Conservation (phyloP, 2,113 vertebrate genomes). For the Phalacrocorax aristotelis region DNA sequence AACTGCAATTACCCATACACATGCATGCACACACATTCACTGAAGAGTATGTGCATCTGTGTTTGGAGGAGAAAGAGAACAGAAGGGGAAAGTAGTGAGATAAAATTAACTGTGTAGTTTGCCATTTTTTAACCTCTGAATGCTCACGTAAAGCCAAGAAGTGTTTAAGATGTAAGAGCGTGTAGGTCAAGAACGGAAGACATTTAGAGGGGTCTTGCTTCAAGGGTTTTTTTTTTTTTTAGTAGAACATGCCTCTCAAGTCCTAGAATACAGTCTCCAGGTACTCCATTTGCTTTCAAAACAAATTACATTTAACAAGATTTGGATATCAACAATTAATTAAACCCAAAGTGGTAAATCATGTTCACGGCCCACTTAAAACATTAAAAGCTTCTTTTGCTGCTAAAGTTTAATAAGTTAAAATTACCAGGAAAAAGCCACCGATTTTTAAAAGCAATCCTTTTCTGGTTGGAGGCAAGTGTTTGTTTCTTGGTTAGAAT, state of each 20-base stretch:
- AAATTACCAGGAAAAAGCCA: background rate
- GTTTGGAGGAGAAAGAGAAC: background rate
- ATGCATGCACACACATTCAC: background rate
- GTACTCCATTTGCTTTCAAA: constrained; percentile 27
- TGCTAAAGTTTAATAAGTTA: background rate
- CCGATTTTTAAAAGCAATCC: background rate
- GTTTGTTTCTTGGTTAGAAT: background rate
- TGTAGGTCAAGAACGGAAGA: background rate
- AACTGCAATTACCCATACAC: background rate
- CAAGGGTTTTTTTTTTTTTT: background rate
- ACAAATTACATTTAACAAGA: constrained; percentile 45
- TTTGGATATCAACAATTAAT: constrained; percentile 49
- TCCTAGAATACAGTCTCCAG: background rate
- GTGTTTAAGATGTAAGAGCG: background rate
- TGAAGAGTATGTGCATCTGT: background rate
- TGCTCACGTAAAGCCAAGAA: background rate
- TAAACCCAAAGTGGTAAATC: constrained; percentile 31
- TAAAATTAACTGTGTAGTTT: background rate
- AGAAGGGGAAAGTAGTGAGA: background rate
- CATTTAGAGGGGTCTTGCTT: background rate
- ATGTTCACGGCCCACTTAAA: constrained; percentile 9
- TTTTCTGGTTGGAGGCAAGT: background rate
- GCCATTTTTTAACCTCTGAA: background rate
- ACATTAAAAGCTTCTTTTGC: constrained; percentile 7
- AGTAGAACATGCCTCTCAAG: background rate